These are phyloP conservation scores for Pachycephala philippinensis DNA, from an alignment of 2,113 vertebrate genomes.

Conservation along the genomic window DNA sequence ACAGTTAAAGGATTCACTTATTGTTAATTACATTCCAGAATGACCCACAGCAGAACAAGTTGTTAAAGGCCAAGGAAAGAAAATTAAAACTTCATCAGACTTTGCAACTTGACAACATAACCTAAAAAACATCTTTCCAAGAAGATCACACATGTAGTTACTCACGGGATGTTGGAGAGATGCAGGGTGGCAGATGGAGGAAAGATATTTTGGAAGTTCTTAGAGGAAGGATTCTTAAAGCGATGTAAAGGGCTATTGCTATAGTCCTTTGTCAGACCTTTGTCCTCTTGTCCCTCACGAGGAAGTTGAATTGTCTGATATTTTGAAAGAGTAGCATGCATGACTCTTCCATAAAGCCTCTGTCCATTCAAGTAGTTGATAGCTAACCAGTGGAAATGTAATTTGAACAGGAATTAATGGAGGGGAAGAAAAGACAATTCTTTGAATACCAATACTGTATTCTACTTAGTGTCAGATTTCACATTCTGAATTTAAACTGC, in stretches of 20 bases:
- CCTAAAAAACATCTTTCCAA: background rate
- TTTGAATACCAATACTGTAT: background rate
- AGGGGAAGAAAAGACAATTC: background rate
- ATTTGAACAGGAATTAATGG: background rate
- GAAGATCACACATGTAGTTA: conserved; percentile 14
- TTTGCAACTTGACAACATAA: background rate
- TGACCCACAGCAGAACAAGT: background rate
- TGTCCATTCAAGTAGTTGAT: conserved; percentile 83
- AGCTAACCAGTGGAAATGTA: conserved; percentile 57
- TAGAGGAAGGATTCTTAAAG: conserved; percentile 82
- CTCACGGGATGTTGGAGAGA: conserved; percentile 88
- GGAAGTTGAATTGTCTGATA: conserved; percentile 80
- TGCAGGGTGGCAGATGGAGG: conserved; percentile 85
- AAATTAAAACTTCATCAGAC: background rate
- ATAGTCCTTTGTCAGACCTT: conserved; percentile 83
- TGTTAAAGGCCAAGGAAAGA: background rate
- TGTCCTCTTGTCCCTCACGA: conserved; percentile 75
- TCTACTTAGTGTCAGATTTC: background rate
- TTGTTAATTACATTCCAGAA: background rate
- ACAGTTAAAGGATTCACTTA: background rate
- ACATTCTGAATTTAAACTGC: background rate
- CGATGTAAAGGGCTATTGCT: conserved; percentile 83
- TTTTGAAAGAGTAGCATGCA: conserved; percentile 79
- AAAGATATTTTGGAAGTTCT: conserved; percentile 83
- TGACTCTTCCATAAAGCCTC: conserved; percentile 78